phyloP scores from a whole-genome alignment of 2,888 invertebrate species.

The Pseudanteris insignis region DNA sequence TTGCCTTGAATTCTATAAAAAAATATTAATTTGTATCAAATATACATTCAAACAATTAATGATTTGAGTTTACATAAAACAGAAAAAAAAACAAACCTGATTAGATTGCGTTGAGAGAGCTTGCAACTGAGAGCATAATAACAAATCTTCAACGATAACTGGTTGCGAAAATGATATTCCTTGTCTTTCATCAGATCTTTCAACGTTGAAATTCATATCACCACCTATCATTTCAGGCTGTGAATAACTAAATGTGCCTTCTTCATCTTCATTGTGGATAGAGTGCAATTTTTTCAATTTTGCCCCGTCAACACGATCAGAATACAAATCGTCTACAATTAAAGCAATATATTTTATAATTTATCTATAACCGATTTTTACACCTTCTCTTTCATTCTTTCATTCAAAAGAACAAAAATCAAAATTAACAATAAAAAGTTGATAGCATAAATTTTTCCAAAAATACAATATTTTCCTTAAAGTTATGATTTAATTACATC shows the following conservation, averaged over 20 bases:
- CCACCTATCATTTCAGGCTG: conserved; percentile 63
- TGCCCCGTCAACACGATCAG: conserved; percentile 48
- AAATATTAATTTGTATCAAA: no score
- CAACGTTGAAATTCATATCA: conserved; percentile 43
- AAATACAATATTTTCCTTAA: no score
- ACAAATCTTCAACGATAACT: conserved; percentile 80
- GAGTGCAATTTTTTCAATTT: conserved; percentile 35
- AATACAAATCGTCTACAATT: conserved; percentile 45
- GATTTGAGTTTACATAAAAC: no score
- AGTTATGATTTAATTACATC: no score
- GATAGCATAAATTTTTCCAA: no score
- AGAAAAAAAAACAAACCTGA: conserved; percentile 50
- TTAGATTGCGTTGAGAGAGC: conserved; percentile 66
- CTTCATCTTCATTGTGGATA: conserved; percentile 47
- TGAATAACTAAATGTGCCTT: conserved; percentile 59
- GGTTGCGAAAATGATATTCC: conserved; percentile 88
- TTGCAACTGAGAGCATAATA: conserved; percentile 77
- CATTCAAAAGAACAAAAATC: not conserved
- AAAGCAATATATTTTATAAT: no score
- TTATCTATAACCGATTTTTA: no score
- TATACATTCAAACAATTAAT: no score
- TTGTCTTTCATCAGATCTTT: conserved; percentile 56
- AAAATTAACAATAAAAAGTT: not conserved
- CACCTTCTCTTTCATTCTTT: no score
- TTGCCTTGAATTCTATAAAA: conserved; percentile 73